A percentile compares a stretch with the other conserved stretches of the same genome.
Evolutionary conservation across 2,888 invertebrate genomes (phyloP).

Genomic region (Liodrosophila aerea): DNA sequence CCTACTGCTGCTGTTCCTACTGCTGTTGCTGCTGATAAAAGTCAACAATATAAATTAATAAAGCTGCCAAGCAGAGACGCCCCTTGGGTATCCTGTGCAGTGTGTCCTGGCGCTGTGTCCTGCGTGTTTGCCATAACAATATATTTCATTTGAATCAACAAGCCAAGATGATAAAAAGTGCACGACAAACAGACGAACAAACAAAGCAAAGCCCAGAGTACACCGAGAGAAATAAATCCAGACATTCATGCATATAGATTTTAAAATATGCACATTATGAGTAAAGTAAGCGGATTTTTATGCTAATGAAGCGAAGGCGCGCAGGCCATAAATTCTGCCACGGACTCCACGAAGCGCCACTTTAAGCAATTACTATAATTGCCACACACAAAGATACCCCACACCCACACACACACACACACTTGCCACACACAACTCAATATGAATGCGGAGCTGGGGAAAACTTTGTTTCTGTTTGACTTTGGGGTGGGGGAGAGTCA

Average conservation of each 20-base stretch:
- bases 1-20: constrained; percentile 34
- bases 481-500: constrained; percentile 19
- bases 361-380: constrained; percentile 73
- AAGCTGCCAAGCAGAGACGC: constrained; percentile 68
- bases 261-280: constrained; percentile 76
- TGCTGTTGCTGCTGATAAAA: constrained; percentile 62
- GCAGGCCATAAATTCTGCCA: constrained; percentile 56
- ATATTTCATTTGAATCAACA: constrained; percentile 76
- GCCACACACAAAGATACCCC: constrained; percentile 43
- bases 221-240: constrained; percentile 12
- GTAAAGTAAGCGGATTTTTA: constrained; percentile 74
- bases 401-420: constrained; percentile 4
- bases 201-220: constrained; percentile 18
- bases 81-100: constrained; percentile 56
- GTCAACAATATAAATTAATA: constrained; percentile 79
- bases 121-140: constrained; percentile 78
- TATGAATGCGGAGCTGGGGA: constrained; percentile 45
- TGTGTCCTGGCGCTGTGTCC: constrained; percentile 28
- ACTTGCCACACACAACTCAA: constrained; percentile 41
- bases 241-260: constrained; percentile 50
- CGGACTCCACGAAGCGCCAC: constrained; percentile 31
- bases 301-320: constrained; percentile 71
- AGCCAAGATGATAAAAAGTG: constrained; percentile 38
- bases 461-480: constrained; percentile 68
- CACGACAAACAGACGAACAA: constrained; percentile 20